These are phyloP conservation scores for Alsophila aescularia DNA, from an alignment of 2,888 invertebrate genomes.

Conservation along the genomic window DNA sequence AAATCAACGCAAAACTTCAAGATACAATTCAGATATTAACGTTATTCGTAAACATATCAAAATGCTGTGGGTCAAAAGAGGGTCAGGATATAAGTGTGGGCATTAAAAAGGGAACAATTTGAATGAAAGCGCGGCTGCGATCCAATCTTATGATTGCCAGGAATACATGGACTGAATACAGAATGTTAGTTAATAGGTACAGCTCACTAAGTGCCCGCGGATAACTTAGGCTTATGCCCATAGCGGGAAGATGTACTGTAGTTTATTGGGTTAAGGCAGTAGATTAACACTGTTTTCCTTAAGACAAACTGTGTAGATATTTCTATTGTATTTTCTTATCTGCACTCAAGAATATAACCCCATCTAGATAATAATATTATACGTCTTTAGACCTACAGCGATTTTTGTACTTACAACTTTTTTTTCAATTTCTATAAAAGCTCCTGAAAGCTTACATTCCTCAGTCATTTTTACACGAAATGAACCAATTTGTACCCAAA, in stretches of 20 bases:
- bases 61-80: slow-evolving; percentile 43
- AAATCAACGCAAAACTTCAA: background rate
- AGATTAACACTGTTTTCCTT: slow-evolving; percentile 19
- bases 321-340: slow-evolving; percentile 1
- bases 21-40: background rate
- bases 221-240: slow-evolving; percentile 30
- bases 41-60: background rate
- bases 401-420: background rate
- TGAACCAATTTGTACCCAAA: slow-evolving; percentile 14
- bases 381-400: background rate
- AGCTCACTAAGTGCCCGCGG: slow-evolving; percentile 15
- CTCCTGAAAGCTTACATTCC: slow-evolving; percentile 2
- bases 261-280: slow-evolving; percentile 21
- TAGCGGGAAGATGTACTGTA: slow-evolving; percentile 10
- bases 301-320: slow-evolving; percentile 3
- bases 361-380: too few relatives aligned
- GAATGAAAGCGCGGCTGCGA: slow-evolving; percentile 52
- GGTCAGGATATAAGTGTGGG: slow-evolving; percentile 42
- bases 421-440: slow-evolving; percentile 15
- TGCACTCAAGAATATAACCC: background rate
- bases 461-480: slow-evolving; percentile 4
- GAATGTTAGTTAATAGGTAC: slow-evolving; percentile 15
- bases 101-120: slow-evolving; percentile 63
- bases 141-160: slow-evolving; percentile 58
- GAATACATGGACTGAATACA: slow-evolving; percentile 30